These are phyloP conservation scores for Verasper variegatus DNA, from an alignment of 2,113 vertebrate genomes.

Conservation along the genomic window DNA sequence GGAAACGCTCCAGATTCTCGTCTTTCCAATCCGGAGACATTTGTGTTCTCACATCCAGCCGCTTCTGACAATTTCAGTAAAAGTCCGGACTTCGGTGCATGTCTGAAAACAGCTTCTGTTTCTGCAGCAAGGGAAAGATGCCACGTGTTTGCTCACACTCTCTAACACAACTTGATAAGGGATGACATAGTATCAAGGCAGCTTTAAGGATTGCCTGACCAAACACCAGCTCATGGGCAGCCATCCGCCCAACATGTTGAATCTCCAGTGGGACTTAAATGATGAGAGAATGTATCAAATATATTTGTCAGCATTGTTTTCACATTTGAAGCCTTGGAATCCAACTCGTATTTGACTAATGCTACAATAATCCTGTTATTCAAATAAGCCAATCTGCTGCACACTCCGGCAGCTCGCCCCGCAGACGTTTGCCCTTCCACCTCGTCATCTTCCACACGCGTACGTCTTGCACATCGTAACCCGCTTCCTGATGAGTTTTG, in stretches of 20 bases:
- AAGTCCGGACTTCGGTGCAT: too few species aligned
- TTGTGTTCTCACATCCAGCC: too few species aligned
- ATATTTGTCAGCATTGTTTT: neutral
- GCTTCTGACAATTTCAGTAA: too few species aligned
- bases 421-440: neutral
- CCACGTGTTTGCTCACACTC: constrained; percentile 25
- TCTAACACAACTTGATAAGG: constrained; percentile 14
- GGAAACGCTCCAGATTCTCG: too few species aligned
- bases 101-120: neutral
- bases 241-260: neutral
- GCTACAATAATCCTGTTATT: neutral
- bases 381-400: too few species aligned
- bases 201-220: constrained; percentile 22
- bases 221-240: constrained; percentile 2
- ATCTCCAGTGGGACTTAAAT: neutral
- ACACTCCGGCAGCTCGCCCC: neutral
- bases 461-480: neutral
- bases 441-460: neutral
- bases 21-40: too few species aligned
- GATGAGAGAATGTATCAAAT: neutral
- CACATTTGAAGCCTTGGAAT: neutral
- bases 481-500: neutral
- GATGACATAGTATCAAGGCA: constrained; percentile 22
- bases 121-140: neutral
- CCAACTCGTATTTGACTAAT: neutral